Evolutionary conservation across 2,113 vertebrate species (phyloP).

Genomic region (Lonchura striata): DNA sequence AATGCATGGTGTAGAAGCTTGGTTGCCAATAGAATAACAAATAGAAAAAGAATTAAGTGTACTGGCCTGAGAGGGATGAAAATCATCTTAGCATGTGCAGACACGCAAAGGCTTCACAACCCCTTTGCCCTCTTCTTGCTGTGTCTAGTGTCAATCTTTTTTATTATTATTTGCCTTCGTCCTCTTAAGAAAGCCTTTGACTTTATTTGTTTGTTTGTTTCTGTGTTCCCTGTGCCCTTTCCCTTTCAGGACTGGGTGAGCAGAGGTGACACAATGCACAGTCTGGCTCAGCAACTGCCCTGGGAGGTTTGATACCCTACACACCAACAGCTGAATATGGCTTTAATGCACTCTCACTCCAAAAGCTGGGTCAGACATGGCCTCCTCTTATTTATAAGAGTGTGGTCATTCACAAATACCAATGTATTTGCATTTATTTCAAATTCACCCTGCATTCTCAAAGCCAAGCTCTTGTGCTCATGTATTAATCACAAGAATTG

Average conservation of each 20-base stretch:
- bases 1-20: neutral
- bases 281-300: neutral
- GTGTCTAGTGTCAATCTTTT: neutral
- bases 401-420: neutral
- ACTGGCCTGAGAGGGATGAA: constrained; percentile 19
- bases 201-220: neutral
- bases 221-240: neutral
- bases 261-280: neutral
- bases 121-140: neutral
- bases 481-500: neutral
- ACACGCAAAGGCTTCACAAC: neutral
- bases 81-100: constrained; percentile 18
- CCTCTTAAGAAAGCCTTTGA: neutral
- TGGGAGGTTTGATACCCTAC: neutral
- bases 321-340: neutral
- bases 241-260: neutral
- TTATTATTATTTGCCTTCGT: neutral
- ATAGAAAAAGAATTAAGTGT: constrained; percentile 57
- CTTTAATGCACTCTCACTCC: neutral
- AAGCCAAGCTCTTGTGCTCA: neutral
- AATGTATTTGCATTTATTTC: neutral
- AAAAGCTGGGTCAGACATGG: neutral
- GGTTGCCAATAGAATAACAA: constrained; percentile 8
- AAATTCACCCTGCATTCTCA: neutral
- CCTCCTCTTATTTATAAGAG: neutral